Evolutionary conservation across 1,140 invertebrate species (phyloP).

Genomic region (Leguminivora glycinivorella): DNA sequence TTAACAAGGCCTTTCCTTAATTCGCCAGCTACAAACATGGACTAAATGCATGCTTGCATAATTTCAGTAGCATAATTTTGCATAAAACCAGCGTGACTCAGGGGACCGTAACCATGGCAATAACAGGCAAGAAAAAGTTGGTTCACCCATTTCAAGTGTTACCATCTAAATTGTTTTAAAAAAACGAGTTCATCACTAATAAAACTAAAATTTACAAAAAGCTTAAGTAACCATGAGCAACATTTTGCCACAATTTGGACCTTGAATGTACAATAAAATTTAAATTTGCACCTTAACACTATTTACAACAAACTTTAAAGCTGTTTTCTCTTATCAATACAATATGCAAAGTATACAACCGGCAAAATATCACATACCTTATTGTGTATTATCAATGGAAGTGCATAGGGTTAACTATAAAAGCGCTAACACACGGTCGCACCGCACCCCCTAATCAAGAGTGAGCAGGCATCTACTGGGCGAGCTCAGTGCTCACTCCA

Average conservation of each 20-base stretch:
- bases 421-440: too few relatives aligned
- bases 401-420: not conserved
- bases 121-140: too few relatives aligned
- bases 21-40: too few relatives aligned
- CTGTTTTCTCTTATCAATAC: slow-evolving; percentile 26
- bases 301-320: slow-evolving; percentile 27
- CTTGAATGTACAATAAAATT: slow-evolving; percentile 9
- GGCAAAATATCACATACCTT: slow-evolving; percentile 28
- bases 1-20: too few relatives aligned
- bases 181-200: slow-evolving; percentile 33
- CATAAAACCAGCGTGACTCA: too few relatives aligned
- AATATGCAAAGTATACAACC: slow-evolving; percentile 26
- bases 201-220: slow-evolving; percentile 20
- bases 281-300: slow-evolving; percentile 15
- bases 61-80: too few relatives aligned
- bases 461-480: too few relatives aligned
- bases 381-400: slow-evolving; percentile 25
- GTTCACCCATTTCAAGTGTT: too few relatives aligned
- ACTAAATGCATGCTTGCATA: too few relatives aligned
- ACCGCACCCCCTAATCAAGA: too few relatives aligned
- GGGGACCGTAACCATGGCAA: too few relatives aligned
- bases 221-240: not conserved
- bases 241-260: slow-evolving; percentile 24
- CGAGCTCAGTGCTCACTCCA: too few relatives aligned
- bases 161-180: slow-evolving; percentile 33